Base-by-base conservation (phyloP, 2,113 vertebrate species). In the Zingel zingel region DNA sequence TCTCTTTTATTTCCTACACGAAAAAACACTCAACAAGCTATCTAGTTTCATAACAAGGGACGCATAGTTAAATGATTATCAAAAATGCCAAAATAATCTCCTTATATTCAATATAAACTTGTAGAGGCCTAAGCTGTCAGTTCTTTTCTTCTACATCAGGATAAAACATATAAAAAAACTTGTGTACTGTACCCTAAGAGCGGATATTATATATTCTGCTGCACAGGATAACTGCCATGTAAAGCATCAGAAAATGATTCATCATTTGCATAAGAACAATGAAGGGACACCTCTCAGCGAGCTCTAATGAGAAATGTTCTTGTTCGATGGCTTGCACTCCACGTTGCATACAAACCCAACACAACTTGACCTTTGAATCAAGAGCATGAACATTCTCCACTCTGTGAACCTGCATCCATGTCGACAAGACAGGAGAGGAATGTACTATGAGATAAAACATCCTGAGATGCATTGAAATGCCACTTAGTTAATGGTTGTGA, bases 251-350 rank as follows among this genome's bases (percentile, higher is more conserved):
- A 79, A 79, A 81, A 61, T n/a, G 14, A 78, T 61, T 84, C 53
- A 43, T 66, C 59, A 86, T 91, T 88, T 88, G 84, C 86, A 92
- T 88, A 70, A 85, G 27, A 78, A 88, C 77, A 83, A 88, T 82
- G 67, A 77, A 56, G 50, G 47, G 77, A 85, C 23, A 67, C 54
- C 75, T 78, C 77, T 89, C 75, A 81, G 30, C 9, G 14, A 66
- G 58, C 82, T 72, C 73, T 77, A 86, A 89, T 88, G 77, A 88
- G 76, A 76, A 73, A 79, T 16, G 73, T 67, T 80, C 82, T 68
- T 83, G 80, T 85, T 91, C 69, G 18, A 74, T 82, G 58, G 58
- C 80, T 76, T 76, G 59, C 74, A 15, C 81, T 67, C 48, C 68
- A 59, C 64, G 79, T 48, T 62, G 79, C 83, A 79, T 71, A 87